A percentile compares a stretch with the other conserved stretches of the same genome.
Evolutionary conservation across 2,797 vertebrate species (phyloP).

Genomic region (Muscicapa comitata): DNA sequence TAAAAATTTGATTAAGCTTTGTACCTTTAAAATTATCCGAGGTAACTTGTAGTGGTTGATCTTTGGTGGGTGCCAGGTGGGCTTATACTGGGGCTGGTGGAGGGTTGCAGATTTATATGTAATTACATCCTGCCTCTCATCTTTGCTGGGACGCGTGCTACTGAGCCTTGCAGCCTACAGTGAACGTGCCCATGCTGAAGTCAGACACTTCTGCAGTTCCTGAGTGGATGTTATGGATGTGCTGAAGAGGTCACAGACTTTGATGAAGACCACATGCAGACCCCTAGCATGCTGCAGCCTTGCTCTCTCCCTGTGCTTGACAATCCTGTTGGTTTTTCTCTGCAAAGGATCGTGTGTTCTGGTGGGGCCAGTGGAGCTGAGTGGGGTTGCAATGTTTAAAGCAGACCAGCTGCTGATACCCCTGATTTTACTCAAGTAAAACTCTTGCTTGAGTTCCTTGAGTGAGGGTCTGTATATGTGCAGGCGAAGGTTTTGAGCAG

Average conservation of each 20-base stretch:
- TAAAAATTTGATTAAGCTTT: background rate
- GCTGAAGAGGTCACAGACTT: background rate
- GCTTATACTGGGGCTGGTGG: background rate
- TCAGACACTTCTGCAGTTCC: background rate
- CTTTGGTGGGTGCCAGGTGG: background rate
- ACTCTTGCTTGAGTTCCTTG: background rate
- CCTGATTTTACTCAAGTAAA: background rate
- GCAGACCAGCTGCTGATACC: background rate
- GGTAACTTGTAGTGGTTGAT: background rate
- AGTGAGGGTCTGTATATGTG: background rate
- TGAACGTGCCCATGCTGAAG: accelerated
- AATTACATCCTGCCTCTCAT: background rate
- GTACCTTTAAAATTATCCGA: background rate
- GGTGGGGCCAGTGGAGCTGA: background rate
- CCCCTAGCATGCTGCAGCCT: background rate
- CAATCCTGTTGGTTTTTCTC: background rate
- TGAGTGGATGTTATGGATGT: accelerated
- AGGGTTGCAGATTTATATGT: accelerated
- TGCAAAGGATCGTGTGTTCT: background rate
- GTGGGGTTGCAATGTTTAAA: background rate
- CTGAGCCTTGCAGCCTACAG: background rate
- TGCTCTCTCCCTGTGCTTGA: background rate
- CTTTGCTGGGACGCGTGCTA: background rate
- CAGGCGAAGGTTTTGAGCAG: background rate
- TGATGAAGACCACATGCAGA: background rate